A percentile compares a stretch with the other conserved stretches of the same genome.
Evolutionary conservation across 1,140 invertebrate species (phyloP).

Genomic region (Dendrolimus punctatus): DNA sequence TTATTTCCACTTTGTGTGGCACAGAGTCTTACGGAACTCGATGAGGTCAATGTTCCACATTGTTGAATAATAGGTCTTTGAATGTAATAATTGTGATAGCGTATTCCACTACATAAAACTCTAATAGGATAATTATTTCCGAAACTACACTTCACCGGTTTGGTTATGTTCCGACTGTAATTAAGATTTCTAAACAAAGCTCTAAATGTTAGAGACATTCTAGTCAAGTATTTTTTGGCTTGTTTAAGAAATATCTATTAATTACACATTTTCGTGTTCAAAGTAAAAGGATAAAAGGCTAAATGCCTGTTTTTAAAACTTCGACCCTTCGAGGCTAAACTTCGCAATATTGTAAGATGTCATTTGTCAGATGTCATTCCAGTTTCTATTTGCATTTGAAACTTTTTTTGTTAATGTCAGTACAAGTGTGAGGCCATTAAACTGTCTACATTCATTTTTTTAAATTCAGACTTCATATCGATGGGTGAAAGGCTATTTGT

Average conservation of each 20-base stretch:
- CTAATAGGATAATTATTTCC: constrained; percentile 31
- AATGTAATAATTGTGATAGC: constrained; percentile 28
- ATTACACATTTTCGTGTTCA: constrained; percentile 17
- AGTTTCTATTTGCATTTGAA: too few species aligned
- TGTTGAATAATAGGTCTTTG: constrained; percentile 16
- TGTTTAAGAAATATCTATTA: constrained; percentile 14
- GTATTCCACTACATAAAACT: constrained; percentile 31
- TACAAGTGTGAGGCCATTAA: too few species aligned
- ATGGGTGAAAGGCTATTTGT: too few species aligned
- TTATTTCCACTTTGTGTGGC: constrained; percentile 27
- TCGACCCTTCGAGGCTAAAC: too few species aligned
- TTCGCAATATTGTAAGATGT: too few species aligned
- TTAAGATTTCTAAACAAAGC: constrained; percentile 33
- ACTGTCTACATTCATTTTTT: too few species aligned
- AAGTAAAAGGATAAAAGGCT: not conserved
- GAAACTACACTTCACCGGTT: constrained; percentile 44
- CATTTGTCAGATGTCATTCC: too few species aligned
- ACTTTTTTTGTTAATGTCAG: too few species aligned
- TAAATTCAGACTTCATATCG: too few species aligned
- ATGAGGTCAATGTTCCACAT: constrained; percentile 10
- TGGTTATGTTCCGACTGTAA: constrained; percentile 37
- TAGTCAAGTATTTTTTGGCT: constrained; percentile 12
- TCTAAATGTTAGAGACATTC: constrained; percentile 47
- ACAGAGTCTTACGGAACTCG: constrained; percentile 3
- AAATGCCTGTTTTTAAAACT: not conserved